A percentile compares a stretch with the other conserved stretches of the same genome.
These are phyloP conservation scores for Agrotis ipsilon DNA, from an alignment of 2,888 invertebrate species.

Conservation along the genomic window DNA sequence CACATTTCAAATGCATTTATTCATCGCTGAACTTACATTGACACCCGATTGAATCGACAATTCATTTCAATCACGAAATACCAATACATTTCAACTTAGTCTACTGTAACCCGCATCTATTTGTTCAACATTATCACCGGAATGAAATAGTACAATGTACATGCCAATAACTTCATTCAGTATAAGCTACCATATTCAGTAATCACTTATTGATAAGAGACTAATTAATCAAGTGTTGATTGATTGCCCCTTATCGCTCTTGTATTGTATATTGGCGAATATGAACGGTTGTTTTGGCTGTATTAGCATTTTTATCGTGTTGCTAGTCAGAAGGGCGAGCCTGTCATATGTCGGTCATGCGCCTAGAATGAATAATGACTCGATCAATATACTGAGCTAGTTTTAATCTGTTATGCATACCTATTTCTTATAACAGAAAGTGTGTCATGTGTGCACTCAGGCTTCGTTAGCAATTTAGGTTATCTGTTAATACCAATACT, in stretches of 20 bases:
- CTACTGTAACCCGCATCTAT: slow-evolving; percentile 28
- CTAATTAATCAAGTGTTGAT: slow-evolving; percentile 76
- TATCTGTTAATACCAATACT: not conserved
- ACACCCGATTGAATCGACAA: slow-evolving; percentile 41
- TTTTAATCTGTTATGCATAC: slow-evolving; percentile 39
- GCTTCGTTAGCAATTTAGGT: not conserved
- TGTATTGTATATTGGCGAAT: slow-evolving; percentile 29
- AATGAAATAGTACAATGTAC: slow-evolving; percentile 47
- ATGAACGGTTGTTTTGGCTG: slow-evolving; percentile 5
- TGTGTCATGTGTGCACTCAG: slow-evolving; percentile 23
- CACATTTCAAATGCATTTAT: slow-evolving; percentile 42
- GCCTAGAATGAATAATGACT: slow-evolving; percentile 35
- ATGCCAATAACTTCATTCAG: slow-evolving; percentile 57
- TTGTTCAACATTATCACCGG: slow-evolving; percentile 38
- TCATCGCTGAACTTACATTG: slow-evolving; percentile 39
- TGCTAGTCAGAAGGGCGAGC: slow-evolving; percentile 25
- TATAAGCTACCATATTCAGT: slow-evolving; percentile 35
- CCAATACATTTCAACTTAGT: slow-evolving; percentile 27
- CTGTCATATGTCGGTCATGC: slow-evolving; percentile 35
- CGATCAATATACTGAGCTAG: slow-evolving; percentile 44
- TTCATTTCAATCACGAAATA: slow-evolving; percentile 38
- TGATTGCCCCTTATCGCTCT: slow-evolving; percentile 67
- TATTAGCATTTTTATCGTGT: slow-evolving; percentile 45
- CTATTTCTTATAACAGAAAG: slow-evolving; percentile 51
- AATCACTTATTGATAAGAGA: slow-evolving; percentile 66